Evolutionary conservation across 2,888 invertebrate species (phyloP).

Genomic region (Entomobrya multifasciata): DNA sequence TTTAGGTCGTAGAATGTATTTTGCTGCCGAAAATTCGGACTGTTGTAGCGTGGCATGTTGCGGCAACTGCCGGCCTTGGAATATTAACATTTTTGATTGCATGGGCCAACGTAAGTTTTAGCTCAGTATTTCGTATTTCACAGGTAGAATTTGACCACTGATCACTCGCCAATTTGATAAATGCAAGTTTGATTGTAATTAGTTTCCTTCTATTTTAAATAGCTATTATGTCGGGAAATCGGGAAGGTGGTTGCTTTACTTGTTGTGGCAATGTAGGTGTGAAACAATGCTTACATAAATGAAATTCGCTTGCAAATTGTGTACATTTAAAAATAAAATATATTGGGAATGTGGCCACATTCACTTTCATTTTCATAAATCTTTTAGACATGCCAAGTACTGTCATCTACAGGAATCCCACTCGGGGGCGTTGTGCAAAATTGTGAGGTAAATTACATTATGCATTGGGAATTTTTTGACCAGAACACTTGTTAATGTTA

Average conservation of each 20-base stretch:
- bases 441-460: constrained; percentile 5
- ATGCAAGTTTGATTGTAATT: no score
- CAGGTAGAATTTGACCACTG: no score
- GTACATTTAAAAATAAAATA: no score
- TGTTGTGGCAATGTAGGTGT: constrained; percentile 43
- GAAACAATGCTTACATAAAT: no score
- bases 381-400: not conserved
- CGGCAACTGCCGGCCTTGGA: constrained; percentile 19
- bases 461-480: no score
- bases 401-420: not conserved
- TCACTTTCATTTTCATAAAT: not conserved
- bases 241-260: constrained; percentile 17
- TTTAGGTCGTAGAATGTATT: constrained; percentile 40
- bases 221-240: constrained; percentile 34
- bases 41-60: not conserved
- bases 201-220: not conserved
- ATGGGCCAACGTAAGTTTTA: constrained; percentile 4
- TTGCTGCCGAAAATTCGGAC: constrained; percentile 48
- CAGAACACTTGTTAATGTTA: no score
- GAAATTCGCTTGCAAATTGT: no score
- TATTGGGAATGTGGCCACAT: no score
- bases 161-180: no score
- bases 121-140: not conserved
- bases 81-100: constrained; percentile 15
- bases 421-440: constrained; percentile 19